A percentile compares a stretch with the other conserved stretches of the same genome.
Conservation (phyloP, 2,113 vertebrate species). For the Ceyx melanurus region DNA sequence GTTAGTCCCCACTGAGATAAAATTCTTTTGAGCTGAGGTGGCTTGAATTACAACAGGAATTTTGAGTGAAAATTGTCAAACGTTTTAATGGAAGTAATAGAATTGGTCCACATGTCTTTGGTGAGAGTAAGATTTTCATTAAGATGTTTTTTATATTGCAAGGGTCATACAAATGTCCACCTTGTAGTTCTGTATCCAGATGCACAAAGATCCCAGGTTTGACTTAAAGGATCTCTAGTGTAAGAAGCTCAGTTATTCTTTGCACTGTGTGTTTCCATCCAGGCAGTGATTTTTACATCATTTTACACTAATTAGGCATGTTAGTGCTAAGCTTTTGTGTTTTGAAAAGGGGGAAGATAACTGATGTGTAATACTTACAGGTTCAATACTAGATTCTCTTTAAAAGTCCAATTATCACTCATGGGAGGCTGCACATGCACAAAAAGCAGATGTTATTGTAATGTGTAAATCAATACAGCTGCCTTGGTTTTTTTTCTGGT, state of each 20-base stretch:
- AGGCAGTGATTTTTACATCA: conserved; percentile 72
- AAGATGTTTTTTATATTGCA: neutral
- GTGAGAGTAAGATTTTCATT: neutral
- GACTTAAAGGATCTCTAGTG: neutral
- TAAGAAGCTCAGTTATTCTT: neutral
- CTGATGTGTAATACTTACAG: conserved; percentile 38
- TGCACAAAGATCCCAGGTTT: neutral
- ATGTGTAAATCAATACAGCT: conserved; percentile 76
- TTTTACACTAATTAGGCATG: conserved; percentile 66
- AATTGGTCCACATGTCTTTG: neutral
- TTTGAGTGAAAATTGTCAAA: neutral
- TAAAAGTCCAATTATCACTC: conserved; percentile 69
- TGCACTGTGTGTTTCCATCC: neutral
- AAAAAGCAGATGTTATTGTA: conserved; percentile 72
- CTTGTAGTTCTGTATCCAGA: neutral
- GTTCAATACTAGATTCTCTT: conserved; percentile 73
- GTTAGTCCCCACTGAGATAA: neutral
- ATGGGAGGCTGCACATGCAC: conserved; percentile 60
- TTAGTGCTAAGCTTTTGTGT: conserved; percentile 71
- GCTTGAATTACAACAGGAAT: neutral
- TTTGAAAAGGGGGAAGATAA: neutral
- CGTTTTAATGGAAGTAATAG: neutral
- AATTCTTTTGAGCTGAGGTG: neutral
- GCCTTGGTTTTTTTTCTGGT: conserved; percentile 52
- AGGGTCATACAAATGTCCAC: neutral